Evolutionary conservation across 2,113 vertebrate genomes (phyloP), one percentile per base, ranked within the genome.

Genomic region (Lagenorhynchus albirostris): DNA sequence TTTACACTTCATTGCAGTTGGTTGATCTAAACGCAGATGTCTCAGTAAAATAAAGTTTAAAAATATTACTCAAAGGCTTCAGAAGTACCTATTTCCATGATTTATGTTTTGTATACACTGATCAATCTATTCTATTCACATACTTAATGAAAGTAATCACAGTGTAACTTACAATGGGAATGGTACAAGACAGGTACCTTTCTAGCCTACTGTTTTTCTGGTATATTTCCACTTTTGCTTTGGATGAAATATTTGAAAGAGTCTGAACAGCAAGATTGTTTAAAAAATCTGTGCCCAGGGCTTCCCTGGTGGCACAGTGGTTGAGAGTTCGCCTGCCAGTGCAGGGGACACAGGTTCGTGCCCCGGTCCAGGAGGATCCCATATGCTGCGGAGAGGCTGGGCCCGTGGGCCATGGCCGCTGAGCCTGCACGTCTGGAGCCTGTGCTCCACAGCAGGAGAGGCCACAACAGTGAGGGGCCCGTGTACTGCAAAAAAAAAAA

Each of bases 191-290:
- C 3, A 14, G 14, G 20, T n/a, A 25, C 21, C 55, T 71, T 76
- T 53, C 79, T 11, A n/a, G 41, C 31, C 26, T 79, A 25, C 10
- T 36, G 44, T 50, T 80, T 80, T 63, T 76, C n/a, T 89, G 60
- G 18, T 55, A 3, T 73, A 58, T 50, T 89, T 82, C 20, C 65
- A 97, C 58, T 63, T 74, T 33, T 97, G 81, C 91, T 94, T 95
- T 23, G 0, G 87, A 31, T 95, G 82, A 96, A 98, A 73, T 95
- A 74, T 92, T 50, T 86, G 82, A 77, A 87, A 95, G 94, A 96
- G 83, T 92, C 25, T 92, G 93, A 96, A 97, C 96, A 96, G 58
- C 29, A 70, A 89, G 92, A 96, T 98, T 97, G 1, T 60, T 88
- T 68, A 7, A 36, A 94, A 92, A 62, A 23, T 11, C 1, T 53